Evolutionary conservation across 2,113 vertebrate species (phyloP).

Genomic region (Jaculus jaculus): DNA sequence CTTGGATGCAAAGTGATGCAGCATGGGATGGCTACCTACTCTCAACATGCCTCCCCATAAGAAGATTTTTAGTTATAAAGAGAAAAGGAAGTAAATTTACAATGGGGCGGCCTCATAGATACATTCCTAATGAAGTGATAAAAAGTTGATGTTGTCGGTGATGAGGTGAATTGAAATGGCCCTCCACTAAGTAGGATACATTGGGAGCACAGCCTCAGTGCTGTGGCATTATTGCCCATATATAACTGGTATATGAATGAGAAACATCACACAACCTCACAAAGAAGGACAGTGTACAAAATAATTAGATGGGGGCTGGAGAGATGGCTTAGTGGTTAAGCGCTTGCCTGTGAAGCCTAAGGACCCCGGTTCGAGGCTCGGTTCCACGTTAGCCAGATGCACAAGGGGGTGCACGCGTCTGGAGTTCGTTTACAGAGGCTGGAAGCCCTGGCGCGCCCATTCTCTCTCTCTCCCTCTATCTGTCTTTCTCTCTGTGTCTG

Average conservation of each 20-base stretch:
- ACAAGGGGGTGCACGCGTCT: too few relatives aligned
- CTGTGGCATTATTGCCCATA: neutral
- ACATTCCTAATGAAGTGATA: neutral
- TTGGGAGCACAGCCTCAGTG: neutral
- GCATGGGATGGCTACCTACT: too few relatives aligned
- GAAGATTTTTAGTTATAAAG: slow-evolving; percentile 12
- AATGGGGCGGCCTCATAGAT: neutral
- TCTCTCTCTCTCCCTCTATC: too few relatives aligned
- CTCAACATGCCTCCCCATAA: too few relatives aligned
- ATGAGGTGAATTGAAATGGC: neutral
- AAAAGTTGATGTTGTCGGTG: neutral
- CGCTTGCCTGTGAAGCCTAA: too few relatives aligned
- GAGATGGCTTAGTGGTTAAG: too few relatives aligned
- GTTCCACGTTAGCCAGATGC: too few relatives aligned
- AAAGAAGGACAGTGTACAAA: neutral
- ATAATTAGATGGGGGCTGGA: neutral
- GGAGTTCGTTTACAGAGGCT: too few relatives aligned
- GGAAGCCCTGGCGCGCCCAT: too few relatives aligned
- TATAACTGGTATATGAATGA: neutral
- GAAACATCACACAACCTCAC: neutral
- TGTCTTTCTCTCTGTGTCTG: too few relatives aligned
- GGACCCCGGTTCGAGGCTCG: too few relatives aligned
- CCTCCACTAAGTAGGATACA: neutral
- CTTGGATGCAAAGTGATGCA: too few relatives aligned
- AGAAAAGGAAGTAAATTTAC: neutral